Evolutionary conservation across 1,140 invertebrate genomes (phyloP), one percentile per base, ranked within the genome.

Genomic region (Harlomillsia oculata): DNA sequence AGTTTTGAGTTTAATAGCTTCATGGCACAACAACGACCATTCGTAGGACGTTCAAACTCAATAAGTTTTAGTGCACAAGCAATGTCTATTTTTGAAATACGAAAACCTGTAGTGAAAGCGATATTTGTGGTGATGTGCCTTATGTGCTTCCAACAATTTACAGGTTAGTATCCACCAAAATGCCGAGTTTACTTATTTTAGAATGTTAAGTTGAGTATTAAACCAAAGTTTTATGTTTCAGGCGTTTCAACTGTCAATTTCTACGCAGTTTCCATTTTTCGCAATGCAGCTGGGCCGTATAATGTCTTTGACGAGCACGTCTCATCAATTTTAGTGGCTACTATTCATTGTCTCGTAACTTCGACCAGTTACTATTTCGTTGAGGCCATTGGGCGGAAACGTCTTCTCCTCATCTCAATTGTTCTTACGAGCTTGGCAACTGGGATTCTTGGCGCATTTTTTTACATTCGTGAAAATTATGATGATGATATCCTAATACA

Each of bases 171-270:
- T 46, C 1, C 18, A 30, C 6, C 6, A n/a, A 28, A 26, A 45
- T 28, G 6, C 20, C 11, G 26, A 2, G 14, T 11, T 2, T 2
- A 20, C 23, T 45, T 28, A 45, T 26, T 45, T 26, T 26, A 14
- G 26, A 29, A 29, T 0, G 14, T 43, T 21, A 18, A 6, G 40
- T 43, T n/a, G n/a, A n/a, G 11, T 21, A 43, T 43, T 23, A 43
- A 43, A 43, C 26, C 26, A 43, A 43, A 5, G 16, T 23, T 23
- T 43, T 20, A 5, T 43, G 20, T 49, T 28, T 40, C 18, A 18
- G 62, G 62, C n/a, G 59, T 64, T 28, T 56, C 56, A 16, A 53
- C 48, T 4, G 41, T 64, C 9, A 64, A 59, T 37, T 64, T 60
- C 16, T 64, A 64, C 21, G 41, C 62, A 8, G 40, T 64, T 2